Evolutionary conservation across 2,888 invertebrate genomes (phyloP).

Genomic region (Papilio protenor): DNA sequence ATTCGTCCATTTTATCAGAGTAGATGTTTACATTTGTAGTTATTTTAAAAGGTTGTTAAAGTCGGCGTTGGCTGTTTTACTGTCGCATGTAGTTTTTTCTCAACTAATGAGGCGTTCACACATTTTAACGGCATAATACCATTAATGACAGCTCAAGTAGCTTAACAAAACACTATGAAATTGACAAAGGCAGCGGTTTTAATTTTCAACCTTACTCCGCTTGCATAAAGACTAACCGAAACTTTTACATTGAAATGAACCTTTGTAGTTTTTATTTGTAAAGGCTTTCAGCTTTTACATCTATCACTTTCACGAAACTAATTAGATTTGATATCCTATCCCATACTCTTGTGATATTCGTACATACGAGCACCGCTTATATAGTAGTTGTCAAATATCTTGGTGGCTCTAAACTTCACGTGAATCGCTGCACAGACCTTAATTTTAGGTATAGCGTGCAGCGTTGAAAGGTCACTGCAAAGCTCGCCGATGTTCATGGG

Average conservation of each 20-base stretch:
- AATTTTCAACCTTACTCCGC: conserved; percentile 28
- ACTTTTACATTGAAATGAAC: conserved; percentile 6
- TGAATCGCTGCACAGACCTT: too few species aligned
- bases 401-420: too few species aligned
- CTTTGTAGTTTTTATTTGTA: conserved; percentile 12
- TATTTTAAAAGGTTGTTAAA: conserved; percentile 5
- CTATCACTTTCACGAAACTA: conserved; percentile 31
- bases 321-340: conserved; percentile 26
- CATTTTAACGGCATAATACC: conserved; percentile 25
- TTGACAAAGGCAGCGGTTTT: conserved; percentile 25
- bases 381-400: conserved; percentile 50
- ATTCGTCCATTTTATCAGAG: background rate
- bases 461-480: too few species aligned
- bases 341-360: conserved; percentile 56
- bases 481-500: too few species aligned
- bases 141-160: conserved; percentile 26
- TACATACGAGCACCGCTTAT: conserved; percentile 80
- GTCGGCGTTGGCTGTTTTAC: conserved; percentile 10
- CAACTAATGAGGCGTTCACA: conserved; percentile 20
- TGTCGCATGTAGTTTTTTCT: conserved; percentile 36
- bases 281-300: conserved; percentile 19
- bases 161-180: conserved; percentile 8
- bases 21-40: background rate
- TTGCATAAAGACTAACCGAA: conserved; percentile 35
- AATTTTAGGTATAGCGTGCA: too few species aligned